Evolutionary conservation across 2,888 invertebrate species (phyloP), one percentile per base, ranked within the genome.

Genomic region (Podabrus alpinus): DNA sequence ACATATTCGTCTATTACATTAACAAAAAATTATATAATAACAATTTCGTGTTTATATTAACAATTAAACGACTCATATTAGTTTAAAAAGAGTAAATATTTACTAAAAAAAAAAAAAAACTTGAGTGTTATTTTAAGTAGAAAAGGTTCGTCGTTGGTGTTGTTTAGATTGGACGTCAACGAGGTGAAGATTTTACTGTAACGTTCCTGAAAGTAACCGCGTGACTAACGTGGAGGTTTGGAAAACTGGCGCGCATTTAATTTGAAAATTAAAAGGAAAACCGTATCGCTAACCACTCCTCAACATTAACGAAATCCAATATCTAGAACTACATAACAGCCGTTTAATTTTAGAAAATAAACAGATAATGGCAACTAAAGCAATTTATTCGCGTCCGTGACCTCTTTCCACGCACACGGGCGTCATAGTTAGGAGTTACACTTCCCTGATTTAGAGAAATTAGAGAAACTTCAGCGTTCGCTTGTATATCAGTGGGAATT

Each of bases 381-480:
- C 68, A 59, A 68, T 68, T 59, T 68, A 68, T 68, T 59, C 15
- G 17, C 68, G 68, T 59, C 68, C 68, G 59, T 68, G 68, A 68
- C 68, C 68, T n/a, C n/a, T 68, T 69, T 67, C 17, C 62, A 64
- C 67, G 67, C 29, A 67, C 45, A 45, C 45, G 17, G 45, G 67
- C 45, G 67, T 45, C 67, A 67, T 67, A 67, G 45, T n/a, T n/a
- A n/a, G n/a, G n/a, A n/a, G n/a, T 45, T 60, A n/a, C 21, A 69
- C 59, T 59, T 59, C 61, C 60, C 15, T 21, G 69, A 45, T 45
- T 45, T 45, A 45, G n/a, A 45, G 45, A 45, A 45, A 45, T 45
- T 45, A 45, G 7, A 45, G n/a, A 7, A 7, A 45, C 29, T 29
- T 13, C 1, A 13, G 29, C 45, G 45, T n/a, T 45, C 45, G 45